phyloP scores from a whole-genome alignment of 2,888 invertebrate genomes.

The Dryococelus australis region DNA sequence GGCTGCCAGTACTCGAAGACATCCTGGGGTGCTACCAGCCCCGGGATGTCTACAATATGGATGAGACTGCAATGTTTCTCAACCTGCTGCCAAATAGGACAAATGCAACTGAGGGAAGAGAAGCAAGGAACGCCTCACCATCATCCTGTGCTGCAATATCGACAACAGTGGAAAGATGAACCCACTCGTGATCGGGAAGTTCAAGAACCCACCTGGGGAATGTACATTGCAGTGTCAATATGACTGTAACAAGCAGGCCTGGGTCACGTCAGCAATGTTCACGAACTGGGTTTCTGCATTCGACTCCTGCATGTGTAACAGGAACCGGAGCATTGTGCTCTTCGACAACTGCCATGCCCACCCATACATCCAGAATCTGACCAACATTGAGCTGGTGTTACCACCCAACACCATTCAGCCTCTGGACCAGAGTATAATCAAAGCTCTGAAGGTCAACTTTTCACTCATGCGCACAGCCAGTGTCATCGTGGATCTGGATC shows the following conservation, averaged over 20 bases:
- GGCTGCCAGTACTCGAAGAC: neutral
- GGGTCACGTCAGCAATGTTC: conserved; percentile 44
- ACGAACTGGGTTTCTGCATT: conserved; percentile 42
- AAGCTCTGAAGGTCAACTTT: conserved; percentile 25
- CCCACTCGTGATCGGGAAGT: conserved; percentile 25
- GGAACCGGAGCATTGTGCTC: conserved; percentile 50
- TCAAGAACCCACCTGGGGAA: neutral
- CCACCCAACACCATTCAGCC: conserved; percentile 51
- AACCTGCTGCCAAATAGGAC: neutral
- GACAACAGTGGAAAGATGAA: neutral
- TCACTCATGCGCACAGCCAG: neutral
- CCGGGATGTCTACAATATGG: neutral
- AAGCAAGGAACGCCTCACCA: neutral
- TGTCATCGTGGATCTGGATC: too few species aligned
- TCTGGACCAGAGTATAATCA: conserved; percentile 48
- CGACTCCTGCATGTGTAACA: conserved; percentile 45
- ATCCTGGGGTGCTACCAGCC: neutral
- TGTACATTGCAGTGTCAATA: too few species aligned
- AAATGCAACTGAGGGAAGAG: neutral
- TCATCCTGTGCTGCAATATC: neutral
- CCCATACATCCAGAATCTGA: conserved; percentile 40
- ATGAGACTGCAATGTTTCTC: neutral
- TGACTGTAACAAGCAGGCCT: conserved; percentile 32
- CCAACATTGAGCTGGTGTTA: conserved; percentile 51
- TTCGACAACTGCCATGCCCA: conserved; percentile 51